These are phyloP conservation scores for Scrobipalpa atriplicella DNA, from an alignment of 2,888 invertebrate genomes.

Conservation along the genomic window DNA sequence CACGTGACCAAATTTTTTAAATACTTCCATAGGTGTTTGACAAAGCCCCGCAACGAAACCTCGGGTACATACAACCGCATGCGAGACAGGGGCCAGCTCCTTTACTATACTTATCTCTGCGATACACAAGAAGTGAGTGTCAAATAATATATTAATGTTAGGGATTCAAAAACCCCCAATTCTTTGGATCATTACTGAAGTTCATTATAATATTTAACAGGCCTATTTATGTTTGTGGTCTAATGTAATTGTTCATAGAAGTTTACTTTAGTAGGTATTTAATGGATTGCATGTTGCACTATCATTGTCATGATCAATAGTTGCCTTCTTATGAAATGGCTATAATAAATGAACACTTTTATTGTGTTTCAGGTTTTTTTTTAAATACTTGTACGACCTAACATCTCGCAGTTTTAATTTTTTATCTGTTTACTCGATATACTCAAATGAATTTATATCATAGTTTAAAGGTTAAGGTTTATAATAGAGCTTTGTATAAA, in stretches of 20 bases:
- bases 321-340: not conserved
- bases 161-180: not conserved
- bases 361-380: not conserved
- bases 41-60: no score
- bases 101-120: not conserved
- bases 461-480: not conserved
- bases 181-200: not conserved
- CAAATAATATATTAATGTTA: not conserved
- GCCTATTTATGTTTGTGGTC: not conserved
- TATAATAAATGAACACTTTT: not conserved
- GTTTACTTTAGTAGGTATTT: not conserved
- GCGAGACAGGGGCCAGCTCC: no score
- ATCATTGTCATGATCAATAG: not conserved
- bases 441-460: constrained; percentile 20
- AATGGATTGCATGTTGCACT: not conserved
- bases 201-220: not conserved
- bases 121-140: not conserved
- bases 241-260: not conserved
- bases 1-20: no score
- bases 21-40: no score
- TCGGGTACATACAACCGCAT: no score
- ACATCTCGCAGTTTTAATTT: not conserved
- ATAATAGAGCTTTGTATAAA: not conserved
- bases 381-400: not conserved
- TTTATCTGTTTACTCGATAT: not conserved